A percentile compares a stretch with the other conserved stretches of the same genome.
Conservation (phyloP, 2,797 vertebrate species). For the Melanotaenia boesemani region DNA sequence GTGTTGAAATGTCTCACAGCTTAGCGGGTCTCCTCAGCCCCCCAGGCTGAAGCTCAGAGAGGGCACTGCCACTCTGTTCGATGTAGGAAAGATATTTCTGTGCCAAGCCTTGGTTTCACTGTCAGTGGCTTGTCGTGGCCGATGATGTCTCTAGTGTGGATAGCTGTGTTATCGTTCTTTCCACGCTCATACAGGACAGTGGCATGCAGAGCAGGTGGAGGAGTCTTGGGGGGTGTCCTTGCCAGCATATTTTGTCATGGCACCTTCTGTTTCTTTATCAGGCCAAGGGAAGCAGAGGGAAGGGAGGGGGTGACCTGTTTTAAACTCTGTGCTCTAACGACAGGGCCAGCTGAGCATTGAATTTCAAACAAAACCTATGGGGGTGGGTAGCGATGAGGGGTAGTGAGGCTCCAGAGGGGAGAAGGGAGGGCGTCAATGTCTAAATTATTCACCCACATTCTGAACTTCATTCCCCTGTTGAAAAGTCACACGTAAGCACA, state of each 20-base stretch:
- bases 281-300: slow-evolving; percentile 18
- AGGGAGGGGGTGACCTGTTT: slow-evolving; percentile 61
- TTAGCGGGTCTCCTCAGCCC: slow-evolving; percentile 16
- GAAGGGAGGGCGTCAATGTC: slow-evolving; percentile 25
- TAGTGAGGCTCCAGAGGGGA: slow-evolving; percentile 19
- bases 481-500: slow-evolving; percentile 52
- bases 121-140: slow-evolving; percentile 45
- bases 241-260: slow-evolving; percentile 60
- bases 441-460: slow-evolving; percentile 43
- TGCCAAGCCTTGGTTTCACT: slow-evolving; percentile 34
- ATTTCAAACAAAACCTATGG: slow-evolving; percentile 73
- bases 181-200: background rate
- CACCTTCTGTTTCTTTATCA: slow-evolving; percentile 74
- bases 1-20: slow-evolving; percentile 34
- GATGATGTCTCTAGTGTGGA: slow-evolving; percentile 52
- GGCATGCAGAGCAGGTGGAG: slow-evolving; percentile 63
- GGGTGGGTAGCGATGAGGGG: background rate
- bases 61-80: background rate
- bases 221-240: slow-evolving; percentile 45
- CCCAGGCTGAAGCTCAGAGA: slow-evolving; percentile 9
- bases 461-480: slow-evolving; percentile 58
- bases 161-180: slow-evolving; percentile 12
- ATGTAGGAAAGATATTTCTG: slow-evolving; percentile 20
- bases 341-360: slow-evolving; percentile 65
- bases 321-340: slow-evolving; percentile 68